Base-by-base conservation (phyloP, 1,140 invertebrate genomes). In the Episyrphus balteatus region DNA sequence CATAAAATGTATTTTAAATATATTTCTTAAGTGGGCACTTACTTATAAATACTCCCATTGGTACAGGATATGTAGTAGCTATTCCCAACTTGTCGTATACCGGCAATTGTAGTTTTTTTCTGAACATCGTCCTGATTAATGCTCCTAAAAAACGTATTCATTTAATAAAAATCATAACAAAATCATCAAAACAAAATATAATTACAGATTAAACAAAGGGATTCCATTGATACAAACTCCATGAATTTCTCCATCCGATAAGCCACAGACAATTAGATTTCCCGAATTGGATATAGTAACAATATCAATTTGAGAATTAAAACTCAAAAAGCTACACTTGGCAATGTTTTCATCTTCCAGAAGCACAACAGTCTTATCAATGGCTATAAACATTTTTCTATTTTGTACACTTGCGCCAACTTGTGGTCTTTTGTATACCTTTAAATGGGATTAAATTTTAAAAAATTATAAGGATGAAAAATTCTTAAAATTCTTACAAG, bases 41-140 rank as follows among this genome's bases (percentile, higher is more conserved):
- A 67, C 64, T 53, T 50, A 33, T 68, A 68, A 3, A 67, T 47
- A 39, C 57, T 66, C 5, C 65, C 65, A 37, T 65, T 67, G 10
- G 39, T 54, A 44, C 64, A 67, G 10, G 52, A 55, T 0, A 68
- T 48, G 34, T 57, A 59, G 14, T 64, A 66, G 1, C 48, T 44
- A 17, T 59, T 46, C 0, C 48, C 55, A 30, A 62, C 15, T 19
- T 59, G 53, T 33, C 64, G 59, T 14, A 67, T 59, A 14, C 44
- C 55, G 0, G 49, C 51, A 32, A 68, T 66, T 1, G 59, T 56
- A 26, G 53, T 52, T 0, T 47, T 48, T 0, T 48, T 44, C 1
- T 52, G 40, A 7, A 62, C 51, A 41, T 68, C 65, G 7, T 64
- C 60, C n/a, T 52, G 13, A 12, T 55, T 54, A 5, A 67, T 54